phyloP scores from a whole-genome alignment of 2,888 invertebrate species.

The Nomada goodeniana region DNA sequence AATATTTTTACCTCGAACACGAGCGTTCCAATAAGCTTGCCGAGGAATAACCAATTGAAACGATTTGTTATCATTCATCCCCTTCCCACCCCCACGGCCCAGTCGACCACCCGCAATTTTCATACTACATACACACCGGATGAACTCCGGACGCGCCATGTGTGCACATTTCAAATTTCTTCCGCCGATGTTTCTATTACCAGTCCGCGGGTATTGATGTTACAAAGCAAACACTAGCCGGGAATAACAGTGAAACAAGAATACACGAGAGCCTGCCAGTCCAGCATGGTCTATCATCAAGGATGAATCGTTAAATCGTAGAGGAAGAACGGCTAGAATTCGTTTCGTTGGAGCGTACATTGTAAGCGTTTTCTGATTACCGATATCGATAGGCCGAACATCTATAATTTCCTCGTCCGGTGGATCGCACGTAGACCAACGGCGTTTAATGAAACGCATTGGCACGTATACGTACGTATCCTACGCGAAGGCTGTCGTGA shows the following conservation, averaged over 20 bases:
- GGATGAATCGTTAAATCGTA: background rate
- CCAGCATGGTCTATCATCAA: conserved; percentile 28
- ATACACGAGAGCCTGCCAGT: background rate
- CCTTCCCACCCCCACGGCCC: background rate
- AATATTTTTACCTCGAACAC: too few relatives aligned
- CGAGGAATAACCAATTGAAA: conserved; percentile 17
- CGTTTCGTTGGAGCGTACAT: background rate
- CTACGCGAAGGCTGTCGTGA: conserved; percentile 29
- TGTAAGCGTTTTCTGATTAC: conserved; percentile 33
- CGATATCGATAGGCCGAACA: conserved; percentile 25
- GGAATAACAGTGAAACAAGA: conserved; percentile 9
- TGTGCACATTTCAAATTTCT: conserved; percentile 31
- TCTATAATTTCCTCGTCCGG: conserved; percentile 49
- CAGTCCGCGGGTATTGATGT: conserved; percentile 34
- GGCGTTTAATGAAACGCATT: conserved; percentile 51
- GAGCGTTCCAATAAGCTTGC: background rate
- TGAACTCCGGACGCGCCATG: background rate
- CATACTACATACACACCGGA: background rate
- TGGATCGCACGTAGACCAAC: conserved; percentile 34
- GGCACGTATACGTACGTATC: conserved; percentile 34
- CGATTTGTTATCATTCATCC: background rate
- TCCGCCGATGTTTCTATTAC: conserved; percentile 42
- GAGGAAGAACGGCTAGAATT: background rate
- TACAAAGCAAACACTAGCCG: conserved; percentile 36
- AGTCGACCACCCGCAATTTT: too few relatives aligned